Percentiles rank a stretch among this genome's conserved stretches.
Conservation (phyloP, 1,140 invertebrate genomes). For the Lordiphosa clarofinis region DNA sequence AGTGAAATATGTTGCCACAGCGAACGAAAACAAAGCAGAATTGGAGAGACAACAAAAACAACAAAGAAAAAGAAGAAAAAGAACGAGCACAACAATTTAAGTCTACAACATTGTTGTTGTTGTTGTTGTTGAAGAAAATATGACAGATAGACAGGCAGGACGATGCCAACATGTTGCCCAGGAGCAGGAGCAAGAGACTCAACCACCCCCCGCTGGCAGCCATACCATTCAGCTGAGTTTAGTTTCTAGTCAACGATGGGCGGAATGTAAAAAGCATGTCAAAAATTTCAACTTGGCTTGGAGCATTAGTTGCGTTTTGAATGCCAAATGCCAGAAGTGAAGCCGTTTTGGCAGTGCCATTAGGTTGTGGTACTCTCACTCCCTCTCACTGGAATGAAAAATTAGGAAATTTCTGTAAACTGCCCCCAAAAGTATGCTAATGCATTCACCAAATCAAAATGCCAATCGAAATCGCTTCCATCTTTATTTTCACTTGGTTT, state of each 20-base stretch:
- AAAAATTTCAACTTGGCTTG: conserved; percentile 52
- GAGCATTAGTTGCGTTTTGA: conserved; percentile 57
- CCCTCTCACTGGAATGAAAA: too few species aligned
- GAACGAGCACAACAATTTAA: conserved; percentile 21
- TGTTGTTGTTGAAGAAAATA: conserved; percentile 51
- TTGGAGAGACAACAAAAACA: conserved; percentile 14
- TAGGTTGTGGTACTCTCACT: too few species aligned
- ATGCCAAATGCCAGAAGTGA: conserved; percentile 51
- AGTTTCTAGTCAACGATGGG: conserved; percentile 19
- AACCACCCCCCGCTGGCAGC: conserved; percentile 2
- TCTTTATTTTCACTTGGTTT: background rate
- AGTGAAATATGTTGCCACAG: conserved; percentile 74
- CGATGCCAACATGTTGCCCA: conserved; percentile 52
- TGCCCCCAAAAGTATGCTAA: too few species aligned
- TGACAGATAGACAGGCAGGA: conserved; percentile 48
- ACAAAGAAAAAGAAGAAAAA: conserved; percentile 27
- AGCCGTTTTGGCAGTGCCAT: conserved; percentile 11
- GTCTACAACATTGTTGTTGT: conserved; percentile 14
- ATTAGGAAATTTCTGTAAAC: too few species aligned
- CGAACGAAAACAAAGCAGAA: conserved; percentile 23
- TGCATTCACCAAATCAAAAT: too few species aligned
- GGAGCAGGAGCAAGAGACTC: conserved; percentile 9
- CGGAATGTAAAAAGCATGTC: conserved; percentile 73
- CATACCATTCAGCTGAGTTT: too few species aligned
- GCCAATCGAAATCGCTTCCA: too few species aligned